phyloP scores from a whole-genome alignment of 2,113 vertebrate genomes.

The Corydoras sp. region DNA sequence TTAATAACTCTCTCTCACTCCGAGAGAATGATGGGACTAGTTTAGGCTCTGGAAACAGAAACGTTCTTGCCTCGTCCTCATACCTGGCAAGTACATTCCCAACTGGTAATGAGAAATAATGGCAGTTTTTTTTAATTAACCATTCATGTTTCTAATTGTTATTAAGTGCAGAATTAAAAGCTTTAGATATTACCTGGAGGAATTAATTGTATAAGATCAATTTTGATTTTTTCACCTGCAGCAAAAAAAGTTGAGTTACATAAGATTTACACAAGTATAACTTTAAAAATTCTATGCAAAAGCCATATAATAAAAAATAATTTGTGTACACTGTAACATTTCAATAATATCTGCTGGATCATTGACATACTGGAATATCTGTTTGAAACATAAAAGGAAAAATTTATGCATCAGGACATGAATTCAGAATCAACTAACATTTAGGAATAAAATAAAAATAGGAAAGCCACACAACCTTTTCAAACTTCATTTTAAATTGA shows the following conservation, averaged over 20 bases:
- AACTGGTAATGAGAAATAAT: slow-evolving; percentile 43
- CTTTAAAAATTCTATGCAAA: not conserved
- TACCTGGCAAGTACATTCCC: slow-evolving; percentile 64
- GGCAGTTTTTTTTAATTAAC: not conserved
- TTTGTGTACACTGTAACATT: slow-evolving; percentile 68
- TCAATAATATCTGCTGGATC: slow-evolving; percentile 70
- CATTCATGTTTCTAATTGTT: no score
- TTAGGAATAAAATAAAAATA: not conserved
- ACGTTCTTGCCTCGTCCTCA: slow-evolving; percentile 64
- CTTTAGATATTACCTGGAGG: slow-evolving; percentile 58
- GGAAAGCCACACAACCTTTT: slow-evolving; percentile 62
- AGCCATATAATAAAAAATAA: not conserved
- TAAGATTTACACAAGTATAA: not conserved
- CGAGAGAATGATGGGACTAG: slow-evolving; percentile 62
- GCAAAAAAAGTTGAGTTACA: slow-evolving; percentile 23
- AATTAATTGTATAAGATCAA: slow-evolving; percentile 70
- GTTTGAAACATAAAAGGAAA: slow-evolving; percentile 20
- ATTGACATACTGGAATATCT: slow-evolving; percentile 68
- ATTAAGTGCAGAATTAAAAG: not conserved
- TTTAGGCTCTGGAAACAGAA: slow-evolving; percentile 73
- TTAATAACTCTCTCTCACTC: slow-evolving; percentile 65
- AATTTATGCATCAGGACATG: not conserved
- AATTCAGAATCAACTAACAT: not conserved
- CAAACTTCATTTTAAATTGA: slow-evolving; percentile 69
- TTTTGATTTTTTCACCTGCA: slow-evolving; percentile 60